phyloP scores from a whole-genome alignment of 2,113 vertebrate genomes.

The Indri indri region DNA sequence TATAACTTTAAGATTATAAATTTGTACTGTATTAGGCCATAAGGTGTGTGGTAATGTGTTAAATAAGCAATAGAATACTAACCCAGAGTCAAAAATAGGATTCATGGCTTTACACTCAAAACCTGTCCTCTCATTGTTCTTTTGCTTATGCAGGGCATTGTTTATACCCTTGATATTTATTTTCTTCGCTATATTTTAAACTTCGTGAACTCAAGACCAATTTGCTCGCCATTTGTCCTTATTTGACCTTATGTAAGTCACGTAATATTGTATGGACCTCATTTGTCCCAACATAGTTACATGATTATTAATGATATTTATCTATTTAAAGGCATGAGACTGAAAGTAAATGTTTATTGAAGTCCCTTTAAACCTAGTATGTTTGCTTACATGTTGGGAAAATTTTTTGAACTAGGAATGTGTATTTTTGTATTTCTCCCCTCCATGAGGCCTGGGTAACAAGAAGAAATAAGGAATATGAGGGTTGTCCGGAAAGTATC shows the following conservation, averaged over 20 bases:
- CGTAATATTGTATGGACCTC: background rate
- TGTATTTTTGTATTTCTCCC: background rate
- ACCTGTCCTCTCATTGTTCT: background rate
- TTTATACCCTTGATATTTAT: background rate
- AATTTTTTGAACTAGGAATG: background rate
- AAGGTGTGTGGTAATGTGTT: background rate
- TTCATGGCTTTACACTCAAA: background rate
- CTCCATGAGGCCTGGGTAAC: too few relatives aligned
- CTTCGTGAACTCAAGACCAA: background rate
- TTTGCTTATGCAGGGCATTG: background rate
- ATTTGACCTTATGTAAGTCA: background rate
- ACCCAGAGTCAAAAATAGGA: background rate
- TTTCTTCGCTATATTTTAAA: background rate
- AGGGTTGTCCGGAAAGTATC: too few relatives aligned
- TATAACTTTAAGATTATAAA: background rate
- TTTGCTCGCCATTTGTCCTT: background rate
- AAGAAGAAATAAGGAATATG: too few relatives aligned
- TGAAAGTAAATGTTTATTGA: background rate
- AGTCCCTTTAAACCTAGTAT: background rate
- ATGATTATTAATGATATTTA: background rate
- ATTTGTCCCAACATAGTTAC: background rate
- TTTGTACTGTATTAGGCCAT: background rate
- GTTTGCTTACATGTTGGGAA: background rate
- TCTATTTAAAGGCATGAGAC: background rate
- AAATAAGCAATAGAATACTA: background rate